Base-by-base conservation (phyloP, 2,888 invertebrate species). In the Trachelus iudaicus region DNA sequence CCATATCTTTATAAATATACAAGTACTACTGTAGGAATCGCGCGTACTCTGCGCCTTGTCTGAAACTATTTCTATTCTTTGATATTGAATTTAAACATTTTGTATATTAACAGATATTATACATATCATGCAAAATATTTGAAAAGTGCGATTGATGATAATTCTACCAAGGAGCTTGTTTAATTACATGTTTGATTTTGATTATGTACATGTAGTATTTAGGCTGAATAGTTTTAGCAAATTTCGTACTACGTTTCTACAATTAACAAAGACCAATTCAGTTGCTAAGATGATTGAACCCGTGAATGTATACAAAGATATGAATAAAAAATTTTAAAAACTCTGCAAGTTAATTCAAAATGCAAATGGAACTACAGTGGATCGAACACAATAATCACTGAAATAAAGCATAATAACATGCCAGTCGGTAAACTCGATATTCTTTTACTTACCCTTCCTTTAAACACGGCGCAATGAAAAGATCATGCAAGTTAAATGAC, bases 301-400 rank as follows among this genome's bases (percentile, higher is more conserved):
- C 6, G 56, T 6, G 23, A 56, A 23, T 56, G 23, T 23, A 56
- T 56, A 9, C 6, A 23, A 56, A 9, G 56, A 23, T 23, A 9
- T 56, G 56, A 56, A 56, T 40, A 40, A 23, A 40, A 56, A 9
- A 9, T 1, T 23, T 56, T 23, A 1, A 56, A 23, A 23, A 56
- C 0, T 2, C 15, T 37, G 37, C 37, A 37, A 15, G 4, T 37
- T 37, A 4, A 37, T 37, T 37, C 15, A 40, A 15, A 40, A 40
- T 40, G 56, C 56, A 56, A 56, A 2, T 56, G 23, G 56, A 56
- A 56, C 56, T 56, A 56, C 9, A 23, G 9, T 56, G 56, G 23
- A 56, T 23, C 56, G 23, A 73, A 35, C 73, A 80, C 77, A 81
- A 75, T 75, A 56, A 81, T 81, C 76, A 76, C 75, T 77, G 73